phyloP scores from a whole-genome alignment of 2,113 vertebrate species.

The Cynoglossus semilaevis region DNA sequence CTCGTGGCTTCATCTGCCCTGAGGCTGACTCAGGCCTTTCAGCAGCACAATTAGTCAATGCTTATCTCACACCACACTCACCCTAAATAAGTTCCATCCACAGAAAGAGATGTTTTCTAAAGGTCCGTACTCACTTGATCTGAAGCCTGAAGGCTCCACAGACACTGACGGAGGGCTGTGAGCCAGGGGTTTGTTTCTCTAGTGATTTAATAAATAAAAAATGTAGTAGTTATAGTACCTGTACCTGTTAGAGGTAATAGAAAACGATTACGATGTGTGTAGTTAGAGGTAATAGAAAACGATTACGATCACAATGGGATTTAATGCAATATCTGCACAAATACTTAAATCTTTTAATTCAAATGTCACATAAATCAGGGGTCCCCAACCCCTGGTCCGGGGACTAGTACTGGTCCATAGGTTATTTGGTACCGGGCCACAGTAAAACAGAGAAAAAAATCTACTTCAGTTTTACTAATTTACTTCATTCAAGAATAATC shows the following conservation, averaged over 20 bases:
- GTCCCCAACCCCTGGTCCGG: too few species aligned
- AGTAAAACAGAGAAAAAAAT: too few species aligned
- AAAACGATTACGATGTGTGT: background rate
- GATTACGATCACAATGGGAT: background rate
- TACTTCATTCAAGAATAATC: too few species aligned
- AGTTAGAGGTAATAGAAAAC: background rate
- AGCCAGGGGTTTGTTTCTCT: background rate
- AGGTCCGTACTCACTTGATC: slow-evolving; percentile 23
- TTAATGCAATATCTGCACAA: background rate
- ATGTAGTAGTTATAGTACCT: background rate
- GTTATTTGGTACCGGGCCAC: too few species aligned
- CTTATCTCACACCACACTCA: slow-evolving; percentile 2
- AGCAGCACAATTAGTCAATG: slow-evolving; percentile 32
- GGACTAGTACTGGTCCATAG: too few species aligned
- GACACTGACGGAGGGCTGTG: background rate
- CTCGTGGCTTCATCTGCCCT: slow-evolving; percentile 26
- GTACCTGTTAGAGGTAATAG: background rate
- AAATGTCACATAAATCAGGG: background rate
- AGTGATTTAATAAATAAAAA: background rate
- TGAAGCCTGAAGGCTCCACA: slow-evolving; percentile 26
- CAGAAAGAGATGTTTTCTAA: slow-evolving; percentile 26
- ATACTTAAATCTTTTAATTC: background rate
- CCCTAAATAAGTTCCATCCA: slow-evolving; percentile 8
- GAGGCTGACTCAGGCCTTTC: slow-evolving; percentile 31
- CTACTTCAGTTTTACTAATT: too few species aligned